A percentile compares a stretch with the other conserved stretches of the same genome.
phyloP scores from a whole-genome alignment of 2,797 vertebrate species.

The Labeo calbasu region DNA sequence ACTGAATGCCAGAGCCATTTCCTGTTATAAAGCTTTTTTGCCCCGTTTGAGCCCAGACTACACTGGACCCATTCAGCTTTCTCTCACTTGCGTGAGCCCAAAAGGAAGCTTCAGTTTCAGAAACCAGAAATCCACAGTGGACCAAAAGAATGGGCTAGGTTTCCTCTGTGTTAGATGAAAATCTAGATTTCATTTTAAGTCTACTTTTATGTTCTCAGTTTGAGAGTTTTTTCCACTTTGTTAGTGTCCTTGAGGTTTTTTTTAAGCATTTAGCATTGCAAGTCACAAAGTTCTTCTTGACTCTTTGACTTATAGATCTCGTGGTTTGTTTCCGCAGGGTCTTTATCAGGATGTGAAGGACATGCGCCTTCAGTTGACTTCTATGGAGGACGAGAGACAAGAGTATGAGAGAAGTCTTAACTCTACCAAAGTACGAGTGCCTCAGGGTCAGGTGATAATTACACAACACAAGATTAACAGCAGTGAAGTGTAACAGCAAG shows the following conservation, averaged over 20 bases:
- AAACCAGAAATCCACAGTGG: constrained; percentile 52
- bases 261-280: not conserved
- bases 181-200: constrained; percentile 19
- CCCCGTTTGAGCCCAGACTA: constrained; percentile 36
- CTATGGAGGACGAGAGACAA: constrained; percentile 87
- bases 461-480: constrained; percentile 26
- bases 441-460: constrained; percentile 22
- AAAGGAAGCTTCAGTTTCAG: constrained; percentile 58
- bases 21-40: constrained; percentile 64
- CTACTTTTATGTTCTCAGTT: not conserved
- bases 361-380: constrained; percentile 84
- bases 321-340: constrained; percentile 74
- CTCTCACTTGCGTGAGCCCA: not conserved
- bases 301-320: constrained; percentile 51
- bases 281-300: constrained; percentile 15
- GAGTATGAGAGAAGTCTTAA: constrained; percentile 91
- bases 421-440: constrained; percentile 85
- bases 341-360: constrained; percentile 89
- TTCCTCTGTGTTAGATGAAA: constrained; percentile 32
- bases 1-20: constrained; percentile 71
- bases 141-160: constrained; percentile 14
- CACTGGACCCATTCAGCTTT: constrained; percentile 53
- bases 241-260: not conserved
- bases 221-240: not conserved
- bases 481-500: constrained; percentile 16